Conservation (phyloP, 1,140 invertebrate genomes). For the Drosophila eugracilis region DNA sequence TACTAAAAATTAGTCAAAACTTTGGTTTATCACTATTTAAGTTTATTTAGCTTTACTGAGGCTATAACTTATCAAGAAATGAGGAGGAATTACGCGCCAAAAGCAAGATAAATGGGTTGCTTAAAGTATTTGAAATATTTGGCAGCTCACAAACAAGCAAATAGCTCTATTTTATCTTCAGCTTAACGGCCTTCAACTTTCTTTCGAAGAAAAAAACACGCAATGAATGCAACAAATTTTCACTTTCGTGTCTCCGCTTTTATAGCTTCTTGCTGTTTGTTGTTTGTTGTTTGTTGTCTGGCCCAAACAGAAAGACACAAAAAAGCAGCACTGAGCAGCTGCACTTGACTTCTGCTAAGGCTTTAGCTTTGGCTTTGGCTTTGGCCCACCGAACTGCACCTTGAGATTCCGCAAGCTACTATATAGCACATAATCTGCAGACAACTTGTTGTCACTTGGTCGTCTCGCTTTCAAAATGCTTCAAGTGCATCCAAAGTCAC, state of each 20-base stretch:
- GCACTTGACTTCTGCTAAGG: slow-evolving; percentile 70
- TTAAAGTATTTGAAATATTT: slow-evolving; percentile 14
- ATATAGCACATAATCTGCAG: slow-evolving; percentile 33
- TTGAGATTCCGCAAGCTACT: slow-evolving; percentile 51
- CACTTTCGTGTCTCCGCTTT: slow-evolving; percentile 60
- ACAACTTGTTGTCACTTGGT: slow-evolving; percentile 47
- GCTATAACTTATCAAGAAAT: not conserved
- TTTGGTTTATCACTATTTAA: too few relatives aligned
- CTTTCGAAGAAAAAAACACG: slow-evolving; percentile 39
- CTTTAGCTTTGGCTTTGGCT: slow-evolving; percentile 3
- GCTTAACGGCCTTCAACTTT: slow-evolving; percentile 66
- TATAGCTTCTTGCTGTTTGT: slow-evolving; percentile 32
- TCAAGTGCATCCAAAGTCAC: slow-evolving; percentile 40
- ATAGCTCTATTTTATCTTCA: slow-evolving; percentile 32
- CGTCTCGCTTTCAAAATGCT: slow-evolving; percentile 33
- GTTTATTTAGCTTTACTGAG: not conserved
- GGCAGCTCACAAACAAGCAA: slow-evolving; percentile 10
- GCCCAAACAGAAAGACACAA: slow-evolving; percentile 22
- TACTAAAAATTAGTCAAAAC: too few relatives aligned
- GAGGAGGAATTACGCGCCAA: not conserved
- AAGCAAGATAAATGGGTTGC: not conserved
- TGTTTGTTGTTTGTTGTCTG: slow-evolving; percentile 45
- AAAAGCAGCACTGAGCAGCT: slow-evolving; percentile 40
- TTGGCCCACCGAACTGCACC: slow-evolving; percentile 47
- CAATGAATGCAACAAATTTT: slow-evolving; percentile 50